Percentiles rank a stretch among this genome's conserved stretches.
Evolutionary conservation across 2,113 vertebrate genomes (phyloP).

Genomic region (Malurus melanocephalus): DNA sequence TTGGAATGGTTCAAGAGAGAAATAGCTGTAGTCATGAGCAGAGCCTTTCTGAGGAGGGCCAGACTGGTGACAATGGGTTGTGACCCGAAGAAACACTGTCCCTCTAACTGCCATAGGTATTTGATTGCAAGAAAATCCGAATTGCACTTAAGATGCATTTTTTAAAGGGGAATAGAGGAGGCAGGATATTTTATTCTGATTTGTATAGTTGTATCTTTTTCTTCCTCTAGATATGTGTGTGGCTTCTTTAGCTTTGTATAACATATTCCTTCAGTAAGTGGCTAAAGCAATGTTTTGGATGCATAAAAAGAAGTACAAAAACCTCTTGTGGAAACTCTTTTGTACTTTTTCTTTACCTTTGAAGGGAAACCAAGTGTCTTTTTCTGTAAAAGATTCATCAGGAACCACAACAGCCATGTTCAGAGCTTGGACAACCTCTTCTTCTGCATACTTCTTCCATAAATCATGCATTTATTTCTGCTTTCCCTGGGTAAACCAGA

Average conservation of each 20-base stretch:
- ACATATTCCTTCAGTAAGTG: background rate
- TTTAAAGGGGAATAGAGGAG: background rate
- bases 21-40: background rate
- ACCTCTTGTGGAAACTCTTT: constrained; percentile 29
- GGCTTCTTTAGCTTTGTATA: constrained; percentile 8
- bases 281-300: constrained; percentile 2
- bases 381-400: background rate
- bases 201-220: constrained; percentile 29
- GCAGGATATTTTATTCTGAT: constrained; percentile 16
- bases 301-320: constrained; percentile 6
- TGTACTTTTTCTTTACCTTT: constrained; percentile 23
- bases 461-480: constrained; percentile 30
- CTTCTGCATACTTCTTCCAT: background rate
- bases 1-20: background rate
- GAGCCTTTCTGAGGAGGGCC: background rate
- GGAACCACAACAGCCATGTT: background rate
- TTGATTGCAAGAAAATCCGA: constrained; percentile 1
- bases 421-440: background rate
- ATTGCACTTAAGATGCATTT: background rate
- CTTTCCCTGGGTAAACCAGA: background rate
- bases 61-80: background rate
- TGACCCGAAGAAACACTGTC: background rate
- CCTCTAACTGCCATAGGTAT: background rate
- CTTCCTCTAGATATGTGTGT: background rate
- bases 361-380: constrained; percentile 1